Evolutionary conservation across 2,888 invertebrate species (phyloP), one percentile per base, ranked within the genome.

Genomic region (Orgyia antiqua): DNA sequence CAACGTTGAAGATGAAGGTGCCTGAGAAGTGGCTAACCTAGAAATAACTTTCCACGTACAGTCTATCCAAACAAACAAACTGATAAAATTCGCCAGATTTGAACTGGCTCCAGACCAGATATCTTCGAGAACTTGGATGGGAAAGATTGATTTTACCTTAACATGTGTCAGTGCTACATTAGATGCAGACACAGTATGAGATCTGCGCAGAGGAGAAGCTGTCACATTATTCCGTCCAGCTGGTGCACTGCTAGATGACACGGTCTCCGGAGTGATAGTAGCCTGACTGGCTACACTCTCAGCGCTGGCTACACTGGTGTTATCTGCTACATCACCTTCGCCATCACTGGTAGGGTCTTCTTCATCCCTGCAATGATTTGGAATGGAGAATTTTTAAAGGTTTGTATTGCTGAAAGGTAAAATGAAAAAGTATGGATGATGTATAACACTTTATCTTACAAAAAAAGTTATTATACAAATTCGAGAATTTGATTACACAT

Each of bases 241-340:
- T 0, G 84, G 84, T 0, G 84, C 83, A 33, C 83, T 83, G 43
- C 77, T 77, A 0, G 80, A 64, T 0, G 82, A 80, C 1, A 72
- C 70, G 0, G 68, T 75, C 48, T 83, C 84, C 0, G 83, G 83
- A 0, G 82, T 80, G 10, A 82, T 58, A 0, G 83, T 82, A 1
- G 76, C 73, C 20, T 76, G 72, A 27, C 82, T 82, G 5, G 58
- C 69, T 0, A 41, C 68, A 39, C 80, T 79, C 6, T 53, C 61
- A 0, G 47, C 72, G 33, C 78, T 78, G 0, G 51, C 64, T 0
- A 68, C 68, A 36, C 80, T 80, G 0, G 45, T 51, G 33, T 64
- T 68, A 32, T 74, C 75, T 6, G 42, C 44, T 10, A 36, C 58
- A 4, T 77, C 78, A 0, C 37, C 60, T 36, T 82, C 78, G 0